These are phyloP conservation scores for Megaceryle maxima DNA, from an alignment of 2,113 vertebrate genomes.

Conservation along the genomic window DNA sequence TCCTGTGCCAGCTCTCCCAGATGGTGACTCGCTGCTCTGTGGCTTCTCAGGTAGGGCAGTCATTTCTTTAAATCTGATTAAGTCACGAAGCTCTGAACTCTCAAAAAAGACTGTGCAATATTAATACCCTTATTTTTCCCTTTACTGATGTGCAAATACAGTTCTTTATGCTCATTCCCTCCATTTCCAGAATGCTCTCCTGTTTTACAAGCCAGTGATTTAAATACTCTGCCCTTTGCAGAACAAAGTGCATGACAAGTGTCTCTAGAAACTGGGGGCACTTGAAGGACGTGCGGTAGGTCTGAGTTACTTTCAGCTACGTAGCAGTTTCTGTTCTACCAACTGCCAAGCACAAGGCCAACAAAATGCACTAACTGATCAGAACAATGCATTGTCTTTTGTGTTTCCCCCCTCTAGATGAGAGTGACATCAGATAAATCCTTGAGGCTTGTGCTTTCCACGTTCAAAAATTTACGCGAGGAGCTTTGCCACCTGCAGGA, in stretches of 20 bases:
- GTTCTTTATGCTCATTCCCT: neutral
- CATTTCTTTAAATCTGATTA: neutral
- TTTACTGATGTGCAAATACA: neutral
- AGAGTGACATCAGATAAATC: constrained; percentile 90
- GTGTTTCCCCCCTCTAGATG: constrained; percentile 74
- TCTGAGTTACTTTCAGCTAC: neutral
- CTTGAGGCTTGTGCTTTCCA: constrained; percentile 88
- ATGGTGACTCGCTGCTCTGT: neutral
- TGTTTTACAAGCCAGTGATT: neutral
- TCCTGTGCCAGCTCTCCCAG: neutral
- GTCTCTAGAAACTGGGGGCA: neutral
- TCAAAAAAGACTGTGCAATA: neutral
- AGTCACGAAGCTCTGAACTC: neutral
- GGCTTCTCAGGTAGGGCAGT: neutral
- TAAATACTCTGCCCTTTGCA: neutral
- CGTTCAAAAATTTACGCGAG: constrained; percentile 90
- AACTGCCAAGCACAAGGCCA: neutral
- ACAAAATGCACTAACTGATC: neutral
- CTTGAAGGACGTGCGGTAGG: rapidly evolving
- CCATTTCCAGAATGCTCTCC: rapidly evolving
- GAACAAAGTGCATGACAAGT: neutral
- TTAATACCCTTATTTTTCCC: neutral
- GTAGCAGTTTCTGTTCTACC: neutral
- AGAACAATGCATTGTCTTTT: neutral
- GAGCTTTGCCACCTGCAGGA: constrained; percentile 91